Evolutionary conservation across 30 jellyfish, hydroid and myxozoan species (phyloP).

Genomic region (Turritopsis rubra): DNA sequence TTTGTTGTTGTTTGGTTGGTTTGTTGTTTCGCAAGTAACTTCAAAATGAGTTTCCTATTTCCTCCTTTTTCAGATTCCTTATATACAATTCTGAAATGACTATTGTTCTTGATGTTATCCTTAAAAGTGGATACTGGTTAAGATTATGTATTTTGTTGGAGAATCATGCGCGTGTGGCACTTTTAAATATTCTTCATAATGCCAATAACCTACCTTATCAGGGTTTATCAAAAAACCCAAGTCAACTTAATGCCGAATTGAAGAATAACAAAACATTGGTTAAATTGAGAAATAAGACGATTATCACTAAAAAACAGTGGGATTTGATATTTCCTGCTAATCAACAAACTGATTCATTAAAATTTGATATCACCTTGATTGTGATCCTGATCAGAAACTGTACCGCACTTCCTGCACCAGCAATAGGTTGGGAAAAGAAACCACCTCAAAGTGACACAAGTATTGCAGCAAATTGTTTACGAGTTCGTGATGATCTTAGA

Average conservation of each 20-base stretch:
- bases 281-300: background rate
- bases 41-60: background rate
- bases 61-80: background rate
- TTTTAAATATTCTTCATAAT: background rate
- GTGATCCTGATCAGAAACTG: background rate
- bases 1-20: background rate
- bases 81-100: background rate
- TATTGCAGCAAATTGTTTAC: background rate
- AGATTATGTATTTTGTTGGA: background rate
- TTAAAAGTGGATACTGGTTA: conserved; percentile 1
- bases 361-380: background rate
- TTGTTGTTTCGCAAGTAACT: background rate
- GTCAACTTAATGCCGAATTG: background rate
- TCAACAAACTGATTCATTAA: background rate
- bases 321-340: background rate
- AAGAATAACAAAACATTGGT: background rate
- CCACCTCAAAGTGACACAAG: background rate
- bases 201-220: background rate
- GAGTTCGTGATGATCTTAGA: background rate
- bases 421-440: background rate
- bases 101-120: background rate
- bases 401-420: background rate
- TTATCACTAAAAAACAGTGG: background rate
- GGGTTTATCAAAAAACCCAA: background rate
- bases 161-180: background rate